Evolutionary conservation across 2,113 vertebrate genomes (phyloP).

Genomic region (Microcebus ravelobensis): DNA sequence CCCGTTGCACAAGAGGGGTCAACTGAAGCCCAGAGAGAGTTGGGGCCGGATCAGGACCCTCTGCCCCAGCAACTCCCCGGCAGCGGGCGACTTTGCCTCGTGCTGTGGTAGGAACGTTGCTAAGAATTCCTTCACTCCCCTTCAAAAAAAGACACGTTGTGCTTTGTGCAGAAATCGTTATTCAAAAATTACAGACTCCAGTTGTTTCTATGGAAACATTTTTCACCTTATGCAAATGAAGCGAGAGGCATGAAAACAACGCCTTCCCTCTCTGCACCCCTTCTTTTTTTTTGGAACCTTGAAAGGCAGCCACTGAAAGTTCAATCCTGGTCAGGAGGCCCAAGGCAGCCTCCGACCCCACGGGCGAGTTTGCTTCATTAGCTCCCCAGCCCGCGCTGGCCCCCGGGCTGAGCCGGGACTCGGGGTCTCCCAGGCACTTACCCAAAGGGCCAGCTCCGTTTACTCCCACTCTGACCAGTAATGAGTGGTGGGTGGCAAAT

Average conservation of each 20-base stretch:
- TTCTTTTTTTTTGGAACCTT: conserved; percentile 6
- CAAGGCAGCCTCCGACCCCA: neutral
- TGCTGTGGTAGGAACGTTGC: neutral
- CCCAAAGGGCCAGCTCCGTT: neutral
- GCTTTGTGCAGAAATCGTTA: conserved; percentile 81
- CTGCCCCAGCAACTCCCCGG: neutral
- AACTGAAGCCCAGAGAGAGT: neutral
- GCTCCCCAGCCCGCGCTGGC: rapidly evolving
- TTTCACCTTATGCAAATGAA: conserved; percentile 84
- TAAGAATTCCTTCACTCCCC: conserved; percentile 63
- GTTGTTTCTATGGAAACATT: conserved; percentile 87
- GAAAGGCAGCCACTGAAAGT: conserved; percentile 33
- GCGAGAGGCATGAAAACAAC: conserved; percentile 71
- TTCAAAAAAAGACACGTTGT: conserved; percentile 72
- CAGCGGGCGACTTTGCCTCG: neutral
- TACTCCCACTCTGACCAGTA: neutral
- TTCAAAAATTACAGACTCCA: conserved; percentile 84
- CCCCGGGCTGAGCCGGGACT: rapidly evolving
- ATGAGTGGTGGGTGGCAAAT: neutral
- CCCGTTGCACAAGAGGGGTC: neutral
- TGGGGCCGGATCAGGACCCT: neutral
- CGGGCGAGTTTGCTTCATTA: rapidly evolving
- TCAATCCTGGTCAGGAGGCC: neutral
- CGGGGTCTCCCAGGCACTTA: rapidly evolving
- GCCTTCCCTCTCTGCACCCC: neutral